Percentiles rank a stretch among this genome's conserved stretches.
Conservation (phyloP, 2,888 invertebrate species). For the Sympetrum striolatum region DNA sequence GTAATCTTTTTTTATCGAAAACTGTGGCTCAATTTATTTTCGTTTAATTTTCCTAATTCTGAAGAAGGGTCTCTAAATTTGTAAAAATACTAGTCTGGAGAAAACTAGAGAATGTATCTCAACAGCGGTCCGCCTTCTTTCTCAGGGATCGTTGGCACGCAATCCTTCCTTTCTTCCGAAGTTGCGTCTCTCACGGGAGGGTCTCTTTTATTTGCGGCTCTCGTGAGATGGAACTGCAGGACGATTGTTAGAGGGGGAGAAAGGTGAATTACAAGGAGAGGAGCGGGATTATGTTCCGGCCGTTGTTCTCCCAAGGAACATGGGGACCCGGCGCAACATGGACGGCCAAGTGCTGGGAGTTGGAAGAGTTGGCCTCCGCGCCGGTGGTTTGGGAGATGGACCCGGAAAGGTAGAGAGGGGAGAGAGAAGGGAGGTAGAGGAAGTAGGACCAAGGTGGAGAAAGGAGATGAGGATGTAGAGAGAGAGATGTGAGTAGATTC, state of each 20-base stretch:
- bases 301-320: conserved; percentile 36
- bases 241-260: background rate
- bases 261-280: conserved; percentile 30
- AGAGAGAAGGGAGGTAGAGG: background rate
- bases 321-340: background rate
- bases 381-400: background rate
- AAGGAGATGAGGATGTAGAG: background rate
- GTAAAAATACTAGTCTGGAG: background rate
- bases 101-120: background rate
- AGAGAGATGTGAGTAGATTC: background rate
- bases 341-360: background rate
- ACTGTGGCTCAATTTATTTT: too few species aligned
- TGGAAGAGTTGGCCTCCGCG: background rate
- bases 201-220: background rate
- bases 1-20: too few species aligned
- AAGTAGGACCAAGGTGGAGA: too few species aligned
- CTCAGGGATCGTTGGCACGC: conserved; percentile 22
- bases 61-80: background rate
- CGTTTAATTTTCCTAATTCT: background rate
- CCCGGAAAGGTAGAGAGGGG: background rate
- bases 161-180: background rate
- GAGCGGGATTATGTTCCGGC: conserved; percentile 22
- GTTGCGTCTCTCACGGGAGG: background rate
- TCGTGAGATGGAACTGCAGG: background rate
- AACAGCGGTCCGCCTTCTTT: background rate